These are phyloP conservation scores for Plotosus lineatus DNA, from an alignment of 2,113 vertebrate genomes.

Conservation along the genomic window DNA sequence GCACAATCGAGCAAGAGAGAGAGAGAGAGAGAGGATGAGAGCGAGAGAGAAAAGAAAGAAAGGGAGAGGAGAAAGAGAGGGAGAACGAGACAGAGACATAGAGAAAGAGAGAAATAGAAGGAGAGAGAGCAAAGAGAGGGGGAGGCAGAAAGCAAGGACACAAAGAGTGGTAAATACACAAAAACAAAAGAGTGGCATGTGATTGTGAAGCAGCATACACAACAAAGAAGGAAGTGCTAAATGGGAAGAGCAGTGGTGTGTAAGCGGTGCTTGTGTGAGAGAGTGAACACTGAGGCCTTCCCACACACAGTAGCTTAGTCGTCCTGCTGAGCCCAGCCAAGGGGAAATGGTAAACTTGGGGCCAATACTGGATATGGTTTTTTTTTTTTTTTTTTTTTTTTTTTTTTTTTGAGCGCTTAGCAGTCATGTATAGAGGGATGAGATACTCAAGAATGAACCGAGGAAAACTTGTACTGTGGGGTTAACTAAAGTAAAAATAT, in stretches of 20 bases:
- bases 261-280: conserved; percentile 74
- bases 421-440: conserved; percentile 38
- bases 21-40: conserved; percentile 32
- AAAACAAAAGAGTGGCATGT: conserved; percentile 44
- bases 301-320: conserved; percentile 70
- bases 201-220: conserved; percentile 34
- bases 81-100: conserved; percentile 21
- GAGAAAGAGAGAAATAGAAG: conserved; percentile 10
- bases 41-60: neutral
- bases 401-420: conserved; percentile 47
- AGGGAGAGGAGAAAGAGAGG: too few relatives aligned
- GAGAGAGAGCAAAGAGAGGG: conserved; percentile 9
- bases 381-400: too few relatives aligned
- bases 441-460: conserved; percentile 5
- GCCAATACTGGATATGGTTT: conserved; percentile 72
- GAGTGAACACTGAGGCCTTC: conserved; percentile 70
- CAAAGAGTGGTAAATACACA: conserved; percentile 28
- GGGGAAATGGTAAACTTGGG: conserved; percentile 74
- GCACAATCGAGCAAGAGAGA: conserved; percentile 3
- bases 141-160: conserved; percentile 41
- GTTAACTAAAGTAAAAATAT: neutral
- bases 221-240: conserved; percentile 64
- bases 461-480: neutral
- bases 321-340: conserved; percentile 68
- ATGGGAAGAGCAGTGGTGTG: conserved; percentile 68